Evolutionary conservation across 1,140 invertebrate genomes (phyloP), one percentile per base, ranked within the genome.

Genomic region (Drosophila rufa): DNA sequence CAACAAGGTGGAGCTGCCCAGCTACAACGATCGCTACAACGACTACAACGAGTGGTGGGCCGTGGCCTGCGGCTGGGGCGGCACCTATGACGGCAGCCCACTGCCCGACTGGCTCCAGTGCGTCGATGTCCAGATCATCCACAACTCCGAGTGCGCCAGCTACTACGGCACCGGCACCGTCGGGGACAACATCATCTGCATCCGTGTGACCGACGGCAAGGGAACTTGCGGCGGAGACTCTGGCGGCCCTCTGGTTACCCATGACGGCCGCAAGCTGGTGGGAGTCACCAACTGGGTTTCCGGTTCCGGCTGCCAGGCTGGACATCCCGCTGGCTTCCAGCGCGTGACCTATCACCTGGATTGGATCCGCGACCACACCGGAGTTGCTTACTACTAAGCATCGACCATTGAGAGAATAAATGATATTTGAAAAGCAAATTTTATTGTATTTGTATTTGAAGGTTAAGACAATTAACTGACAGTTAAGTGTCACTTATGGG

Each of bases 231-330:
- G 79, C 9, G 94, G 94, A 61, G 94, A 94, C 90, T 94, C 93
- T 61, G 94, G 94, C 57, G 94, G 94, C 38, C 93, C 93, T 4
- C 77, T 94, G 47, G 89, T 93, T 1, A 93, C 93, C 38, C 65
- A 79, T 4, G 93, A 94, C 58, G 65, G 59, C 5, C 30, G 45
- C 17, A 92, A 92, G 4, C 87, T 93, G 25, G 90, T 94, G 17
- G 94, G 94, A 38, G 86, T 94, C 22, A 91, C 94, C 6, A 94
- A 81, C 43, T 71, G 42, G 42, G 69, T 70, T 3, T 57, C 65
- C n/a, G 42, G 33, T 11, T 22, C 51, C 3, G 69, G 69, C 17
- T 71, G 69, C 51, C 69, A 71, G 36, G 50, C 45, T 1, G 69
- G 69, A 12, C 51, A 48, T n/a, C 69, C 69, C 17, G 69, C 69